Evolutionary conservation across 1,140 invertebrate species (phyloP), one percentile per base, ranked within the genome.

Genomic region (Rhysida immarginata): DNA sequence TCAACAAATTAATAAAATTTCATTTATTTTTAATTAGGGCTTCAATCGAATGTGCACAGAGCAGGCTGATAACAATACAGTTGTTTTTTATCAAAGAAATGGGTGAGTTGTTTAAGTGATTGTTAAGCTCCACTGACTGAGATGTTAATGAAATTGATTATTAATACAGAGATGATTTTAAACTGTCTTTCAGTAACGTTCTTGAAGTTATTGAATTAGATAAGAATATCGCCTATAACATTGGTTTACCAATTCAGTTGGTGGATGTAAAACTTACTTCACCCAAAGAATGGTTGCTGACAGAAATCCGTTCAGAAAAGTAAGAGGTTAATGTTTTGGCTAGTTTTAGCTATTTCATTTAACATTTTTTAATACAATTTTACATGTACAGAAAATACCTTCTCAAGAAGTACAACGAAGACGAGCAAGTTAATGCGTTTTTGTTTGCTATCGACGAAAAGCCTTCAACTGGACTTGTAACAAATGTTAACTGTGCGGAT

Each of bases 321-420:
- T n/a, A n/a, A n/a, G n/a, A n/a, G n/a, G n/a, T n/a, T n/a, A n/a
- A n/a, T n/a, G n/a, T n/a, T n/a, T n/a, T n/a, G n/a, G n/a, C n/a
- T n/a, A n/a, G n/a, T n/a, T n/a, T n/a, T n/a, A n/a, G n/a, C n/a
- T n/a, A n/a, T n/a, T n/a, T n/a, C n/a, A n/a, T n/a, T n/a, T n/a
- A n/a, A n/a, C n/a, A n/a, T n/a, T n/a, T n/a, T n/a, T n/a, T n/a
- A n/a, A n/a, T n/a, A n/a, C n/a, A n/a, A n/a, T n/a, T 20, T 20
- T 20, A 46, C 20, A 5, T n/a, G 8, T 46, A 8, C n/a, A 46
- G 44, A 11, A 23, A 23, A 46, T 62, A 63, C 55, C 59, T 66
- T 26, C 53, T 78, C 5, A 56, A 65, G 5, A 68, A 69, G 25
- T 56, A 54, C 13, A 29, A 43, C 13, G 11, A 14, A 8, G 26